Base-by-base conservation (phyloP, 2,797 vertebrate species). In the Emys orbicularis region DNA sequence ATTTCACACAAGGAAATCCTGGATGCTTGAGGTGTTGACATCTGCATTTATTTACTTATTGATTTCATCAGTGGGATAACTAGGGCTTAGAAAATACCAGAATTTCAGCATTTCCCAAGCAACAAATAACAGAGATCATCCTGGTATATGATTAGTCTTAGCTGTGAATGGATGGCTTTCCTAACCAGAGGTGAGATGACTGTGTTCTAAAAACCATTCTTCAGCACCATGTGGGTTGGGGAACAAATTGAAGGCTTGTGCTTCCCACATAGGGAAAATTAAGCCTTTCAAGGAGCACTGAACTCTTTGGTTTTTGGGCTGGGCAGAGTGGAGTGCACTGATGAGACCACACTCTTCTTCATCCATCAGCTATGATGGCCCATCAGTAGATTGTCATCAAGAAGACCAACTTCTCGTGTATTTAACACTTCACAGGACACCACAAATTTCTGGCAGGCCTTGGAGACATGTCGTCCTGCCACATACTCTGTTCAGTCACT, bases 1-100 rank as follows among this genome's bases (percentile, higher is more conserved):
- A 72, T 84, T 94, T 94, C 91, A 83, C 86, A 86, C 72, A 72
- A 19, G 87, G 84, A 95, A 95, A 92, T 83, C 72, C 88, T 4
- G 2, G 57, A 15, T 84, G 53, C 90, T 92, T 50, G 50, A 15
- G 3, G 61, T 95, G 81, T 44, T 86, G 56, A 83, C n/a, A 72
- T n/a, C 19, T 34, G 19, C 83, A 1, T 91, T 96, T 83, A 19
- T 84, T 72, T 92, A 2, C 61, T 21, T n/a, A 10, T 68, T 86
- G 90, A 27, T 3, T 3, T 44, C 84, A 79, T 10, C 65, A 18
- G 49, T 59, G 68, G 50, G 72, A 12, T 84, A 72, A n/a, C 18
- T 81, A 82, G 13, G 18, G 90, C 53, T 85, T 94, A 80, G 49
- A 29, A 86, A n/a, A 77, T 34, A 61, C 72, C 65, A 81, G 27